Evolutionary conservation across 2,113 vertebrate genomes (phyloP).

Genomic region (Hippotragus niger): DNA sequence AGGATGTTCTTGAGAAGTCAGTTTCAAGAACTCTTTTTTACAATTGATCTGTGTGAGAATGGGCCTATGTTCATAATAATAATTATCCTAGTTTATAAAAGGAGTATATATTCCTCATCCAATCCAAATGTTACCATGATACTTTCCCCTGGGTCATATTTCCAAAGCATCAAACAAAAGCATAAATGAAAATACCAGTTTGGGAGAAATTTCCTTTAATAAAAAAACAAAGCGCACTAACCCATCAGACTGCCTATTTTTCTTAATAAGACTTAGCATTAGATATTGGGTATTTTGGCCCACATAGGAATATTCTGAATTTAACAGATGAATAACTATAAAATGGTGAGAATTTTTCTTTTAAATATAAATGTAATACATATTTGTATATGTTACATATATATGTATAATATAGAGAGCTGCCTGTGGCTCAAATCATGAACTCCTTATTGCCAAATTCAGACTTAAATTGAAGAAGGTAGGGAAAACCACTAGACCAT

Average conservation of each 20-base stretch:
- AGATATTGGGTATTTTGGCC: background rate
- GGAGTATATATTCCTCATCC: background rate
- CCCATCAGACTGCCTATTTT: background rate
- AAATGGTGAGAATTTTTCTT: background rate
- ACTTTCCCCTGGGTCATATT: background rate
- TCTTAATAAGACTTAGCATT: background rate
- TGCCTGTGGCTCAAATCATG: background rate
- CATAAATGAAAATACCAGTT: background rate
- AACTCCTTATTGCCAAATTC: background rate
- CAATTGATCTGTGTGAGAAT: background rate
- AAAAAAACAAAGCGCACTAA: background rate
- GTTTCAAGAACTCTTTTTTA: background rate
- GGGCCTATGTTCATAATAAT: background rate
- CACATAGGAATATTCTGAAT: background rate
- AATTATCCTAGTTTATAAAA: background rate
- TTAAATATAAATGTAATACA: background rate
- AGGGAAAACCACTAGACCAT: background rate
- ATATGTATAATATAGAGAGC: background rate
- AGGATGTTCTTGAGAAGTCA: background rate
- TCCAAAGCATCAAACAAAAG: background rate
- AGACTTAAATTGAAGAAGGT: background rate
- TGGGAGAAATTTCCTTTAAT: background rate
- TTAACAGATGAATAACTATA: background rate
- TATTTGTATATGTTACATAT: background rate
- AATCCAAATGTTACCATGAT: background rate